Percentiles rank a stretch among this genome's conserved stretches.
Evolutionary conservation across 2,888 invertebrate species (phyloP).

Genomic region (Eutolmus rufibarbis): DNA sequence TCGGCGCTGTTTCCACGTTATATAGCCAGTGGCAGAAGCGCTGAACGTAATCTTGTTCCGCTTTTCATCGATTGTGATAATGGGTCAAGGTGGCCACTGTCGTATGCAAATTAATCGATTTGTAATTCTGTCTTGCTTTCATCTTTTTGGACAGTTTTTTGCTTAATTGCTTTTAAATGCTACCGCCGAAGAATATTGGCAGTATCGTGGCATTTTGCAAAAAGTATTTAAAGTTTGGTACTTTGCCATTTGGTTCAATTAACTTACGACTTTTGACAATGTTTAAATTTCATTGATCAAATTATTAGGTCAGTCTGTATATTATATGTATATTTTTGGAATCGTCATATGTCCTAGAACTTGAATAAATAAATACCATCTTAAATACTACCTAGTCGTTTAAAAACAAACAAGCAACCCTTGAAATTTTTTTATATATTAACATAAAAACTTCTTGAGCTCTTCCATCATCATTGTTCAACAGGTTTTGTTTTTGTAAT

Average conservation of each 20-base stretch:
- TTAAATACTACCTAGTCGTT: too few species aligned
- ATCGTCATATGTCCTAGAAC: too few species aligned
- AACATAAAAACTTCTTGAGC: too few species aligned
- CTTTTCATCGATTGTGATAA: background rate
- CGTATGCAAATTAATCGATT: background rate
- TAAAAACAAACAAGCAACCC: too few species aligned
- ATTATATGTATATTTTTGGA: too few species aligned
- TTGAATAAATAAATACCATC: too few species aligned
- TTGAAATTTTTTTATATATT: too few species aligned
- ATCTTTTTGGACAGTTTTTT: background rate
- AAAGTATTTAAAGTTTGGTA: background rate
- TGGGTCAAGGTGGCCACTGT: background rate
- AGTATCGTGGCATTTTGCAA: background rate
- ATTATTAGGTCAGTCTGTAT: background rate
- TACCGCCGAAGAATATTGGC: background rate
- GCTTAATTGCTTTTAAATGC: background rate
- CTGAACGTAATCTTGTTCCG: background rate
- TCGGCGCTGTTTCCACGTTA: background rate
- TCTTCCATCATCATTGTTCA: background rate
- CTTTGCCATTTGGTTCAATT: background rate
- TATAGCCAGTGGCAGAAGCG: background rate
- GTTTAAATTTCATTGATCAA: background rate
- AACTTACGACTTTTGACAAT: background rate
- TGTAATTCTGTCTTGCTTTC: background rate
- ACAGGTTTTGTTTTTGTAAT: background rate